A percentile compares a stretch with the other conserved stretches of the same genome.
Evolutionary conservation across 2,797 vertebrate genomes (phyloP).

Genomic region (Scomberomorus guttatus): DNA sequence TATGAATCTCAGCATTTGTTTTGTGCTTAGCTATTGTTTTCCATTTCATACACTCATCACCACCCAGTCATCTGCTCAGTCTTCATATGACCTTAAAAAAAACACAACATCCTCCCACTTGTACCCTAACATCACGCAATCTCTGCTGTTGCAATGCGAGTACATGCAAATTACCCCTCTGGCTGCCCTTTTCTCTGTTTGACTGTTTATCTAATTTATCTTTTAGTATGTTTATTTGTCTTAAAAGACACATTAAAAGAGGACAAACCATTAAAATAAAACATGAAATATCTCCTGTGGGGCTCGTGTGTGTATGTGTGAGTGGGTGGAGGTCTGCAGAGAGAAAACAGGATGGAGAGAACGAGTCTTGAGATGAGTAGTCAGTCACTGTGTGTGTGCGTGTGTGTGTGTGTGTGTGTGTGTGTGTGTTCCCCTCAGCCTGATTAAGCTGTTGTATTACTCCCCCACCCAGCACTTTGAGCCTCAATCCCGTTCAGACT

Average conservation of each 20-base stretch:
- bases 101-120: constrained; percentile 40
- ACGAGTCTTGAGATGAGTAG: constrained; percentile 55
- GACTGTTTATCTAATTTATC: constrained; percentile 4
- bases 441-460: constrained; percentile 74
- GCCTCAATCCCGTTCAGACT: constrained; percentile 49
- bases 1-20: neutral
- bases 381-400: constrained; percentile 29
- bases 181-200: neutral
- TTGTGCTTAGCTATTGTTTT: constrained; percentile 8
- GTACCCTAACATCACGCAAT: neutral
- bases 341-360: constrained; percentile 73
- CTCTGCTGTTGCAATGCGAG: neutral
- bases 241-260: constrained; percentile 16
- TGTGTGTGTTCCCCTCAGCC: constrained; percentile 55
- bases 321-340: constrained; percentile 72
- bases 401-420: constrained; percentile 33
- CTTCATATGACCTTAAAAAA: constrained; percentile 28
- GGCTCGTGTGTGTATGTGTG: neutral
- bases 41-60: constrained; percentile 41
- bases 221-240: constrained; percentile 25
- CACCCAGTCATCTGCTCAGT: constrained; percentile 36
- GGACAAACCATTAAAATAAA: constrained; percentile 26
- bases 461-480: constrained; percentile 64
- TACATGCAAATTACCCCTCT: neutral
- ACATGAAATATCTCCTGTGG: constrained; percentile 28